Conservation (phyloP, 2,888 invertebrate genomes). For the Patella depressa region DNA sequence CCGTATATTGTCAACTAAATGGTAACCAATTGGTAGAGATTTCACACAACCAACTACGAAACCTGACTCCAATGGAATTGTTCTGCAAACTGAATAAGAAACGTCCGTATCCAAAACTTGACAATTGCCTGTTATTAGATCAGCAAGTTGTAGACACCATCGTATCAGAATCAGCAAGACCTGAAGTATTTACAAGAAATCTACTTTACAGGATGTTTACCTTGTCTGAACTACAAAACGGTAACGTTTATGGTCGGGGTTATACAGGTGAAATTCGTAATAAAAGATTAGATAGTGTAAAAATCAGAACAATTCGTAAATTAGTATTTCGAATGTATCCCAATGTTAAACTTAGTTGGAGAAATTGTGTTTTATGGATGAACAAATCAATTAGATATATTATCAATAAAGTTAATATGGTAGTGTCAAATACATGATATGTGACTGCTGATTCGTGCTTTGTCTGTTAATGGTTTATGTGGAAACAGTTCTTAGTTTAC, state of each 20-base stretch:
- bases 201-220: background rate
- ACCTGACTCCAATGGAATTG: too few species aligned
- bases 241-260: background rate
- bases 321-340: background rate
- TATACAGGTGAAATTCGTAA: background rate
- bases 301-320: background rate
- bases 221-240: background rate
- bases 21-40: too few species aligned
- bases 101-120: too few species aligned
- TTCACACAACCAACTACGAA: too few species aligned
- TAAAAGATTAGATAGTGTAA: background rate
- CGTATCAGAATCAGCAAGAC: background rate
- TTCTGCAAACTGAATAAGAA: too few species aligned
- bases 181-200: background rate
- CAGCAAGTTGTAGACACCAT: too few species aligned
- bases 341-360: background rate
- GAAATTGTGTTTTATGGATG: conserved; percentile 9
- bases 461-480: too few species aligned
- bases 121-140: too few species aligned
- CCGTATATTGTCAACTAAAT: too few species aligned
- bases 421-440: too few species aligned
- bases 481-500: too few species aligned
- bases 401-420: background rate
- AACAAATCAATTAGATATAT: background rate
- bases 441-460: too few species aligned